Evolutionary conservation across 2,888 invertebrate species (phyloP).

Genomic region (Tortricodes alternella): DNA sequence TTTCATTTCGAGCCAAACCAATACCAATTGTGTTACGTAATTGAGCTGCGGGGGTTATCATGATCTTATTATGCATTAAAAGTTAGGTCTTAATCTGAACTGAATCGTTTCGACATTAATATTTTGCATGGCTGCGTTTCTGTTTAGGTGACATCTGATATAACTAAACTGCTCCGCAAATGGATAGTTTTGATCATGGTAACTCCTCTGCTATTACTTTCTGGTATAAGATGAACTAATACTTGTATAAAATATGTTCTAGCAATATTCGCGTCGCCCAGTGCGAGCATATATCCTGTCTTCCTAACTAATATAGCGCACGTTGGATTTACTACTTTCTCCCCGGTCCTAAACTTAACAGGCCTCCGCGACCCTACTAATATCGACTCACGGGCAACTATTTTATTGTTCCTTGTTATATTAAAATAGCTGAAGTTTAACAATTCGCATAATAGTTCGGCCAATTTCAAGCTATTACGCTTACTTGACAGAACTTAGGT

Average conservation of each 20-base stretch:
- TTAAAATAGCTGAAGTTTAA: conserved; percentile 20
- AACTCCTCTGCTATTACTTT: no score
- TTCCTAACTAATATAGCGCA: conserved; percentile 11
- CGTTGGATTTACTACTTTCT: conserved; percentile 42
- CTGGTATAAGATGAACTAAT: not conserved
- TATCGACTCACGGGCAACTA: conserved; percentile 20
- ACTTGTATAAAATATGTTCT: not conserved
- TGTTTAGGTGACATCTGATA: no score
- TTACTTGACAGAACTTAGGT: not conserved
- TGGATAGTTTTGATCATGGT: no score
- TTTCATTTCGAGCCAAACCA: no score
- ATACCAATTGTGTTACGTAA: no score
- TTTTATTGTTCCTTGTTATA: conserved; percentile 19
- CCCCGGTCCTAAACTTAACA: conserved; percentile 37
- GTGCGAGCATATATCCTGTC: not conserved
- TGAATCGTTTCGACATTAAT: no score
- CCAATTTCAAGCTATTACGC: conserved; percentile 3
- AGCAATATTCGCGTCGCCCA: not conserved
- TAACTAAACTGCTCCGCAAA: no score
- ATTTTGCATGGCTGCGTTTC: no score
- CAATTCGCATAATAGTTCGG: not conserved
- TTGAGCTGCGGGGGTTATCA: no score
- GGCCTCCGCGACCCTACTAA: conserved; percentile 1
- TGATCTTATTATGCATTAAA: no score
- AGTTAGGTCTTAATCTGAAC: no score